A percentile compares a stretch with the other conserved stretches of the same genome.
Evolutionary conservation across 2,113 vertebrate species (phyloP).

Genomic region (Strix uralensis): DNA sequence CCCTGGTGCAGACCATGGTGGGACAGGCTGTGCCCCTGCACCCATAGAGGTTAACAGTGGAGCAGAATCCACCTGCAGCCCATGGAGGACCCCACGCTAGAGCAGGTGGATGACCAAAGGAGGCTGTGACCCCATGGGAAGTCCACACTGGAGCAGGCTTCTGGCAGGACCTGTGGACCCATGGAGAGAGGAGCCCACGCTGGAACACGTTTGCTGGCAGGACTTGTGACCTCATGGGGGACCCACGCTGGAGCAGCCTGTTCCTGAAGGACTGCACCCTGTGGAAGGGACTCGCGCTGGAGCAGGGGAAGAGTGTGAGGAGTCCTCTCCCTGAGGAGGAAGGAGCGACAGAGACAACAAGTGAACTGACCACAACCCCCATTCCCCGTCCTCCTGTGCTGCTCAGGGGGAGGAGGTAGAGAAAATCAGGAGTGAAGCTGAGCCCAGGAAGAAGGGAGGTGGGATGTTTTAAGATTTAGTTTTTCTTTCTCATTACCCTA

Average conservation of each 20-base stretch:
- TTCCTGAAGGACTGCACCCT: not conserved
- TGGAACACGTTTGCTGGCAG: not conserved
- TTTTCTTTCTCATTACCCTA: not conserved
- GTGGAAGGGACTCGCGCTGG: not conserved
- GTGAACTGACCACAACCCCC: too few relatives aligned
- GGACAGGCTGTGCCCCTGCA: too few relatives aligned
- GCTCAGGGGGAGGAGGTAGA: not conserved
- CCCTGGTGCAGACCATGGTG: too few relatives aligned
- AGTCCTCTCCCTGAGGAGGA: too few relatives aligned
- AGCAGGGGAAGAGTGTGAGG: too few relatives aligned
- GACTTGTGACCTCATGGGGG: not conserved
- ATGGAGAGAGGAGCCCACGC: not conserved
- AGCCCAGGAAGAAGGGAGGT: not conserved
- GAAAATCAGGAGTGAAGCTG: not conserved
- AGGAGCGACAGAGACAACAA: too few relatives aligned
- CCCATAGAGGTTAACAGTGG: not conserved
- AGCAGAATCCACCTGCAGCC: not conserved
- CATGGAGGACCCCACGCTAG: too few relatives aligned
- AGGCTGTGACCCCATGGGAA: too few relatives aligned
- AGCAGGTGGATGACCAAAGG: too few relatives aligned
- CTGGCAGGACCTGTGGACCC: not conserved
- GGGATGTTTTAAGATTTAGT: not conserved
- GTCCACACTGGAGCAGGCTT: not conserved
- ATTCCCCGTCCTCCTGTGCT: accelerated
- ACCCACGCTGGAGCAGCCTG: not conserved